Evolutionary conservation across 2,797 vertebrate genomes (phyloP), one percentile per base, ranked within the genome.

Genomic region (Scomberomorus guttatus): DNA sequence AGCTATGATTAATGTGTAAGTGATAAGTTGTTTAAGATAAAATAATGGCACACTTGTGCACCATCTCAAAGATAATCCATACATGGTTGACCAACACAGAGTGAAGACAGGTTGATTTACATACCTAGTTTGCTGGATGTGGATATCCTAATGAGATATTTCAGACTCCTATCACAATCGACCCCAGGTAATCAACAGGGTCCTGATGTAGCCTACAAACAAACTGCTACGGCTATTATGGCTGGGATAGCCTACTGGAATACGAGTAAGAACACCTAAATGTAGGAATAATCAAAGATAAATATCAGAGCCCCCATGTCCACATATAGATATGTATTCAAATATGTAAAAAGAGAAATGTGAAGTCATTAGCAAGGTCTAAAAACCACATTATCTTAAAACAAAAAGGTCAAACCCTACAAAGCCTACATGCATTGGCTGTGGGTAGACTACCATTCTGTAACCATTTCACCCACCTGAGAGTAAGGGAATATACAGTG

Each of bases 111-210:
- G 93, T 95, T 96, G 95, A 95, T 95, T 95, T 96, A 96, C 95
- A 96, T 96, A 96, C 95, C 95, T 96, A 96, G 94, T 91, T 95
- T 94, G 95, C 94, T 95, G 95, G 95, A 94, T 93, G 95, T 91
- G 94, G 94, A 94, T 93, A 95, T 96, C 95, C 95, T 96, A 96
- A 96, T 95, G 95, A 95, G 95, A 95, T 95, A 96, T 95, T 95
- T 96, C 95, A 96, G 94, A 94, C 91, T 96, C 94, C 94, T 96
- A 96, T 95, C 92, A 96, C 95, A 96, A 95, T 86, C 93, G 94
- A 95, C 93, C 95, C 95, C 95, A 95, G 95, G 95, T 96, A 96
- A 93, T 95, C 92, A 95, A 96, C 95, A 95, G 94, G 95, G 95
- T 95, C 93, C 92, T 95, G 94, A 87, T 84, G 93, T 94, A 90